Base-by-base conservation (phyloP, 1,140 invertebrate species). In the Cotesia typhae region DNA sequence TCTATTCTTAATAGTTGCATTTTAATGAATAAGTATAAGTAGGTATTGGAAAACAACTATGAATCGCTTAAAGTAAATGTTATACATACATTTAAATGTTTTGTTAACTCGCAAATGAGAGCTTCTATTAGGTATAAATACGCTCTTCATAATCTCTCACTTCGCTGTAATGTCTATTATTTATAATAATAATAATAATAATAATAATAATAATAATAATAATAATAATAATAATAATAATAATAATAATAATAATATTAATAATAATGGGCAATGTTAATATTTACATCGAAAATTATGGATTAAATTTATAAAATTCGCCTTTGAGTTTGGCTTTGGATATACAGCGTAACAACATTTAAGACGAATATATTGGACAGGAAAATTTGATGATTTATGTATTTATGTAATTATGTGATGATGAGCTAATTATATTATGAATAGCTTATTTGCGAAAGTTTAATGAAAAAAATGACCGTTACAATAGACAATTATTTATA, bases 271-370 rank as follows among this genome's bases (percentile, higher is more conserved):
- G 74, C 76, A 77, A 76, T 84, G 78, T 84, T 83, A 86, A 84
- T 87, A 87, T 87, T 85, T 87, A 87, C 85, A 87, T 85, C 83
- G 80, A 86, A 77, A 83, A 77, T 82, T 79, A 78, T 82, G 75
- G 77, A 80, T 70, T 81, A 81, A 82, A 80, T 79, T 79, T 83
- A 35, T 20, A 47, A 35, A 57, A 52, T 65, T 69, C 70, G 67
- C 68, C 69, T 75, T 77, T 77, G 47, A 67, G 41, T 47, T 83
- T 80, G 79, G 78, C 78, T 81, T 17, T 69, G 61, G 17, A 61
- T 57, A 53, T 59, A 70, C 78, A 82, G 79, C 78, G 79, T 82
- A 74, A 79, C 82, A 82, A 82, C 76, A 76, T 74, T 73, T 75
- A 74, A 70, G 75, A 75, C 67, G 75, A 75, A 71, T 74, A 72